Evolutionary conservation across 2,797 vertebrate species (phyloP), one percentile per base, ranked within the genome.

Genomic region (Sciurus vulgaris): DNA sequence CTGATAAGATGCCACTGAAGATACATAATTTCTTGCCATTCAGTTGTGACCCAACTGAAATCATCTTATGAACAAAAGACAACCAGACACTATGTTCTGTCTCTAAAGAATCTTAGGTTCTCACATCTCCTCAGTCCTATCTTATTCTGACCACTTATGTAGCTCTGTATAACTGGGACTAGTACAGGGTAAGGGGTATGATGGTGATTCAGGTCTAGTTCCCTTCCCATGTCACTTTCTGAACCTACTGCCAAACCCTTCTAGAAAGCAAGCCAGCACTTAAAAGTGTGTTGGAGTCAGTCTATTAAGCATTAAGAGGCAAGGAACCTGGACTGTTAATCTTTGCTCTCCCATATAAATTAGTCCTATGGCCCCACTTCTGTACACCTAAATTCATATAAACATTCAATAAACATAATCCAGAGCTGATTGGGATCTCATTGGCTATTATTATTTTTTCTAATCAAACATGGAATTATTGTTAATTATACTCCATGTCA

Each of bases 21-120:
- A 17, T n/a, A n/a, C 26, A 20, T 28, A 72, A 93, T 61, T 92
- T 86, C 69, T 73, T 93, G 38, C 54, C 76, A 92, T 54, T 59
- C 72, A 72, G 69, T 12, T 73, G 59, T 73, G 69, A 89, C 28
- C n/a, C 54, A 82, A 77, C 38, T 47, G 77, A 90, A 93, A 76
- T 82, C 74, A 59, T 17, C 47, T 81, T 51, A 77, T 28, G n/a
- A 94, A 82, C 70, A 73, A 86, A 82, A 72, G 56, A 35, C n/a
- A 83, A 59, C 0, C 70, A 38, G n/a, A 24, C 49, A 79, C 17
- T 15, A 85, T 47, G 54, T 73, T 86, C 56, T 86, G 1, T 38
- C 63, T 87, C 70, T 51, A 63, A 1, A 56, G 18, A 76, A 14
- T 35, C 70, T 76, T 30, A 41, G 51, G 73, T 51, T 69, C 54